Evolutionary conservation across 30 jellyfish, hydroid and myxozoan species (phyloP).

Genomic region (Turritopsis rubra): DNA sequence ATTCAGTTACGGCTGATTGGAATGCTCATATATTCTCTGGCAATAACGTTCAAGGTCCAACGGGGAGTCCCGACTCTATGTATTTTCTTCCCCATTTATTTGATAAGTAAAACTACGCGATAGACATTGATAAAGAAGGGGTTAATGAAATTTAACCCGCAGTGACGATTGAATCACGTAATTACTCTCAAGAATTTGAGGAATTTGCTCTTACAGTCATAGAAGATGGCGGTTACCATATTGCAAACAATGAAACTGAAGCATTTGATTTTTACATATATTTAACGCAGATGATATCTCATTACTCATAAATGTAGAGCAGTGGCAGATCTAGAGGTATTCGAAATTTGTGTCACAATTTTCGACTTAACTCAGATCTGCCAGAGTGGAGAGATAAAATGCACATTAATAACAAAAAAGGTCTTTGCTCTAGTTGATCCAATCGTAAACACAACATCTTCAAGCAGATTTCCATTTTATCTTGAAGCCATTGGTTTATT

Average conservation of each 20-base stretch:
- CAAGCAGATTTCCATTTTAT: background rate
- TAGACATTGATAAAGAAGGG: conserved; percentile 24
- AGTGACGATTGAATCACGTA: conserved; percentile 21
- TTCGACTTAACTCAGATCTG: no score
- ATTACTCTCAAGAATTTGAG: conserved; percentile 42
- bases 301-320: background rate
- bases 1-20: conserved; percentile 45
- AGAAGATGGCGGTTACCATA: conserved; percentile 8
- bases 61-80: conserved; percentile 60
- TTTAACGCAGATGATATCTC: background rate
- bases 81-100: conserved; percentile 43
- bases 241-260: conserved; percentile 41
- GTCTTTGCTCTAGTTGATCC: background rate
- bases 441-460: background rate
- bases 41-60: conserved; percentile 32
- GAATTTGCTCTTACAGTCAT: conserved; percentile 40
- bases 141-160: conserved; percentile 33
- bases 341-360: background rate
- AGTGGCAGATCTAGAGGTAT: background rate
- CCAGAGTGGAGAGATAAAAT: background rate
- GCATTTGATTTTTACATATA: conserved; percentile 36
- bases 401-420: background rate
- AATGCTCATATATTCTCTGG: conserved; percentile 32
- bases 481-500: no score
- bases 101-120: conserved; percentile 19